These are phyloP conservation scores for Mycalesis mineus DNA, from an alignment of 2,888 invertebrate genomes.

Conservation along the genomic window DNA sequence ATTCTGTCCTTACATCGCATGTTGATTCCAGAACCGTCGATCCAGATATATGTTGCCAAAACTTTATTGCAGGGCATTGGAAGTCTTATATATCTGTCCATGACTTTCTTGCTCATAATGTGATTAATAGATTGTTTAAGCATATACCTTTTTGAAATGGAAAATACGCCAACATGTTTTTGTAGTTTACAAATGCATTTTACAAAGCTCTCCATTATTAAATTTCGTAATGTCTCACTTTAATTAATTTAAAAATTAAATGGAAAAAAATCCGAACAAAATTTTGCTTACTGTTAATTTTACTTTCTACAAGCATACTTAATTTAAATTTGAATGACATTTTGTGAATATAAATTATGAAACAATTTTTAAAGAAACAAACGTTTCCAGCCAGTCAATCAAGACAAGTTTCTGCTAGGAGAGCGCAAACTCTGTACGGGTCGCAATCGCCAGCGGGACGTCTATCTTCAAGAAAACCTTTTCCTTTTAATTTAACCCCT, in stretches of 20 bases:
- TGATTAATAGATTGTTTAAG: constrained; percentile 65
- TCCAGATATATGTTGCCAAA: constrained; percentile 86
- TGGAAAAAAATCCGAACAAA: neutral
- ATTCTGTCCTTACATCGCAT: constrained; percentile 84
- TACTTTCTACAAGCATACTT: constrained; percentile 4
- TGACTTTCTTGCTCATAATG: constrained; percentile 65
- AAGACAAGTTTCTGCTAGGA: constrained; percentile 67
- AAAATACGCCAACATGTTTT: constrained; percentile 18
- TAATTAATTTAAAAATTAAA: neutral
- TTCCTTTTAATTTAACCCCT: constrained; percentile 88
- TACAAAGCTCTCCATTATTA: constrained; percentile 29
- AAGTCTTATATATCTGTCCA: constrained; percentile 76
- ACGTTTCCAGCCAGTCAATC: constrained; percentile 17
- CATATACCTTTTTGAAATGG: constrained; percentile 43
- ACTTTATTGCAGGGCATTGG: constrained; percentile 79
- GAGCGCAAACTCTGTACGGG: constrained; percentile 81
- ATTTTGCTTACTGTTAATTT: neutral
- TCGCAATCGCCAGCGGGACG: constrained; percentile 95
- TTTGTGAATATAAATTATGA: constrained; percentile 6
- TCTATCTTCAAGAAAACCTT: constrained; percentile 96
- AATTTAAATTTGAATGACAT: constrained; percentile 21
- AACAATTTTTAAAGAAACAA: neutral
- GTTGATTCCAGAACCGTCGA: constrained; percentile 86
- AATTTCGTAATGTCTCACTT: neutral
- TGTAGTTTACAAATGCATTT: constrained; percentile 29